These are phyloP conservation scores for Procapra przewalskii DNA, from an alignment of 2,113 vertebrate genomes.

Conservation along the genomic window DNA sequence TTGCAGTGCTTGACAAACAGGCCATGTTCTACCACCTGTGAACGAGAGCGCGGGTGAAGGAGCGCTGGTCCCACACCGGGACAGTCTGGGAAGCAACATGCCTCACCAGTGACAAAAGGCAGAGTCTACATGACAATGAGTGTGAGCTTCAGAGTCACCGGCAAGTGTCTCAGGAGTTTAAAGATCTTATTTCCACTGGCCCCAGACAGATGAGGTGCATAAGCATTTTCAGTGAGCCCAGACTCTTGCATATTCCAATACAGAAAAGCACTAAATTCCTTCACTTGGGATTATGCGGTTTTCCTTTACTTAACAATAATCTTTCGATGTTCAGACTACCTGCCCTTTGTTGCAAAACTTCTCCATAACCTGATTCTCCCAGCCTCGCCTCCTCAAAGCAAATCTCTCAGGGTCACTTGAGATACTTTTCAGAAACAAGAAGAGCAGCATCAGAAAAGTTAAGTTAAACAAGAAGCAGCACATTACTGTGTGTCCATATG, in stretches of 20 bases:
- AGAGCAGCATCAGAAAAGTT: neutral
- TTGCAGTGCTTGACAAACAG: conserved; percentile 98
- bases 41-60: neutral
- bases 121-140: neutral
- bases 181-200: neutral
- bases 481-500: neutral
- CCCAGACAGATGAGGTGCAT: neutral
- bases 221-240: neutral
- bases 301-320: neutral
- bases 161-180: neutral
- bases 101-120: neutral
- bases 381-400: neutral
- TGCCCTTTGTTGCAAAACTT: neutral
- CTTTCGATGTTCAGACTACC: neutral
- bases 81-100: neutral
- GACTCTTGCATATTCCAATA: neutral
- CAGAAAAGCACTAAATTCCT: neutral
- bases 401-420: neutral
- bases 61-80: neutral
- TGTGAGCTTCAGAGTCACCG: neutral
- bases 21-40: conserved; percentile 95
- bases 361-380: neutral
- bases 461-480: neutral
- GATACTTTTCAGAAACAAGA: no score
- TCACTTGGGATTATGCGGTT: neutral